phyloP scores from a whole-genome alignment of 2,113 vertebrate genomes.

The Prinia subflava region DNA sequence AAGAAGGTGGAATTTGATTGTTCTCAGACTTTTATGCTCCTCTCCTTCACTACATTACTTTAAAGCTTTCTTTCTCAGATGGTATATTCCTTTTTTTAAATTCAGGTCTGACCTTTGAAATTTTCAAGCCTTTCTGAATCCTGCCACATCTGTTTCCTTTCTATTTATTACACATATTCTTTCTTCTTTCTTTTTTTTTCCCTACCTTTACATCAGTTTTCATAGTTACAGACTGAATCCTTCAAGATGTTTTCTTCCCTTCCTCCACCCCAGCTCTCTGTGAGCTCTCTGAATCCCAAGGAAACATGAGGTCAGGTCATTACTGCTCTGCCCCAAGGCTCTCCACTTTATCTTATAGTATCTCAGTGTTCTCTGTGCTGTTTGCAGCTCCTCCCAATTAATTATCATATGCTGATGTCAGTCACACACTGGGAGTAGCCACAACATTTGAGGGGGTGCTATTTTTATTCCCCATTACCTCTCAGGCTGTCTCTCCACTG shows the following conservation, averaged over 20 bases:
- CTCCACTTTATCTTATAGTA: background rate
- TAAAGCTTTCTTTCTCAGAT: background rate
- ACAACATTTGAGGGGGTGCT: background rate
- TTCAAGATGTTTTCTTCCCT: background rate
- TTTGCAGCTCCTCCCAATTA: background rate
- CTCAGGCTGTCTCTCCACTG: background rate
- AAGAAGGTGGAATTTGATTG: background rate
- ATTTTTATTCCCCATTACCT: background rate
- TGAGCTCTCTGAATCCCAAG: background rate
- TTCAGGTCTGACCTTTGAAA: background rate
- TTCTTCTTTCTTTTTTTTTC: background rate
- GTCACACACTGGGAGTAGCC: background rate
- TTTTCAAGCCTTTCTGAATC: background rate
- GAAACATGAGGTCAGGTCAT: background rate
- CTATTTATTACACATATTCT: background rate
- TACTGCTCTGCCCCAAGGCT: background rate
- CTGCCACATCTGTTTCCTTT: background rate
- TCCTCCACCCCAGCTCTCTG: background rate
- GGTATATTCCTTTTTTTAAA: background rate
- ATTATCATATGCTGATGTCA: background rate
- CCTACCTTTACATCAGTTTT: background rate
- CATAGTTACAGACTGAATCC: background rate
- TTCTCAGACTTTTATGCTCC: background rate
- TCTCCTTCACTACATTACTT: background rate
- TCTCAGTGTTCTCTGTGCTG: background rate